These are phyloP conservation scores for Sebastes taczanowskii DNA, from an alignment of 2,797 vertebrate species.

Conservation along the genomic window DNA sequence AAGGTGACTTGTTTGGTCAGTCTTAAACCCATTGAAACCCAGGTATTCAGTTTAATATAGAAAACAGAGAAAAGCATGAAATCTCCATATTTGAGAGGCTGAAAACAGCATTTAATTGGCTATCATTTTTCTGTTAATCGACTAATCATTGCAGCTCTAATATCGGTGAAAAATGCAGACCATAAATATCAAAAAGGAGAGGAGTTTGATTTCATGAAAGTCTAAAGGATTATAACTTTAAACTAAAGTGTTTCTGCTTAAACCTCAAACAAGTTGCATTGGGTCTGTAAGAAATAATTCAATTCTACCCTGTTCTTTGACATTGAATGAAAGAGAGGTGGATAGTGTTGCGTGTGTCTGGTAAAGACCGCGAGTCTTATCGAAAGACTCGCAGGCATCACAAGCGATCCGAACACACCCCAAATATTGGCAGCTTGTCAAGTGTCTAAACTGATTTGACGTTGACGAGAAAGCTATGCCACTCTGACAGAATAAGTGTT, in stretches of 20 bases:
- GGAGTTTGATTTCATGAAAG: not conserved
- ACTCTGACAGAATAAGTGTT: constrained; percentile 70
- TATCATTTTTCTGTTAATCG: too few relatives aligned
- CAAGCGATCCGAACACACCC: constrained; percentile 45
- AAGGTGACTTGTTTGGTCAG: too few relatives aligned
- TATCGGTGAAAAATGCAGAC: not conserved
- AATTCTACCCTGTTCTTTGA: constrained; percentile 21
- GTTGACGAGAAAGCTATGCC: constrained; percentile 71
- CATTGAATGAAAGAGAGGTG: constrained; percentile 29
- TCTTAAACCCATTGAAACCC: too few relatives aligned
- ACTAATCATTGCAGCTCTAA: too few relatives aligned
- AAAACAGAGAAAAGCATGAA: too few relatives aligned
- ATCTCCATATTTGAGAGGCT: too few relatives aligned
- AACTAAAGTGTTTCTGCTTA: constrained; percentile 1
- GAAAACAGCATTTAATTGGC: too few relatives aligned
- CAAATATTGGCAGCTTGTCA: constrained; percentile 73
- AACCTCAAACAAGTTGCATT: not conserved
- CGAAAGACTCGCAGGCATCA: constrained; percentile 47
- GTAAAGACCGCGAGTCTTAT: constrained; percentile 48
- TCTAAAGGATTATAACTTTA: not conserved
- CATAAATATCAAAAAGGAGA: not conserved
- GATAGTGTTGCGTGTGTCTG: constrained; percentile 34
- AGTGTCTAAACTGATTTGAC: constrained; percentile 73
- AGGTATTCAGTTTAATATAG: too few relatives aligned
- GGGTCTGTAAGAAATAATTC: constrained; percentile 5